A percentile compares a stretch with the other conserved stretches of the same genome.
Evolutionary conservation across 2,888 invertebrate genomes (phyloP).

Genomic region (Agriopis leucophaearia): DNA sequence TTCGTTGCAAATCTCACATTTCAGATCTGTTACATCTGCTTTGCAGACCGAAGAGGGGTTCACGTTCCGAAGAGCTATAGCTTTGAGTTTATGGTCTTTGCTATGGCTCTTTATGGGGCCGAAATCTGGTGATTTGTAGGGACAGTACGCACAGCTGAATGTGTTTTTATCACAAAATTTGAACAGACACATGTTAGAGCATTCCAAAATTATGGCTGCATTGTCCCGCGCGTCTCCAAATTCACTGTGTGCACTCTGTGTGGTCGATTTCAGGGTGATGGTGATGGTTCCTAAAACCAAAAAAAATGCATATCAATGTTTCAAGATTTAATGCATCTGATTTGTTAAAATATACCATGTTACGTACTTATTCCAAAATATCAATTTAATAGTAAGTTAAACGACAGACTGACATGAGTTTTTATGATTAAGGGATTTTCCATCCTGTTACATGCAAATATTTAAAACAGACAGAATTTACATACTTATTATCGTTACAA

Average conservation of each 20-base stretch:
- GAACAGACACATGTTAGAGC: constrained; percentile 21
- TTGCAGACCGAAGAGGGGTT: constrained; percentile 9
- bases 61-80: background rate
- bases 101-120: constrained; percentile 4
- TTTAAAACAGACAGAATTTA: too few species aligned
- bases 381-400: too few species aligned
- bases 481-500: too few species aligned
- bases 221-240: constrained; percentile 18
- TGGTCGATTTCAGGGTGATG: constrained; percentile 7
- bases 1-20: constrained; percentile 35
- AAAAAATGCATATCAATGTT: constrained; percentile 1
- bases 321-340: too few species aligned
- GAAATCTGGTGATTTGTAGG: constrained; percentile 15
- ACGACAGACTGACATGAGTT: too few species aligned
- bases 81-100: constrained; percentile 3
- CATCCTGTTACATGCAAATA: too few species aligned
- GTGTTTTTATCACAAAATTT: constrained; percentile 5
- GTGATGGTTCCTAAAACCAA: constrained; percentile 24
- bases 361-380: too few species aligned
- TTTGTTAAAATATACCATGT: too few species aligned
- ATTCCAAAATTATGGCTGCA: constrained; percentile 18
- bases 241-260: background rate
- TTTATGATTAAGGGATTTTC: too few species aligned
- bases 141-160: constrained; percentile 21
- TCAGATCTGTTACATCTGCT: constrained; percentile 35